Conservation (phyloP, 2,888 invertebrate genomes). For the Melinaea marsaeus region DNA sequence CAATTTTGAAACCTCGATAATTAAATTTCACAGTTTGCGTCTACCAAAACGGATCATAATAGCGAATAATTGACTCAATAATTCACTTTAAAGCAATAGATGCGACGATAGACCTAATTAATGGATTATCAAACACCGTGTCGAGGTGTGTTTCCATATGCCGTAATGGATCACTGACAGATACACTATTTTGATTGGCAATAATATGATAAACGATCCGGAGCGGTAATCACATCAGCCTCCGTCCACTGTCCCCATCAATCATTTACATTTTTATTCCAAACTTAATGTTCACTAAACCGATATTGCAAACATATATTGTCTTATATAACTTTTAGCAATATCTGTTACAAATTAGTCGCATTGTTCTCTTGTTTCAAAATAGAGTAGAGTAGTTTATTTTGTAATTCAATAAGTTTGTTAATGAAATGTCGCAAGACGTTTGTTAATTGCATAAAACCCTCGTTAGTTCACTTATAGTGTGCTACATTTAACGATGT, state of each 20-base stretch:
- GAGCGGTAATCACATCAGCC: slow-evolving; percentile 68
- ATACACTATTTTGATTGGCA: slow-evolving; percentile 79
- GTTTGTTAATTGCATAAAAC: slow-evolving; percentile 42
- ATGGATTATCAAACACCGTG: slow-evolving; percentile 45
- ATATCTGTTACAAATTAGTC: slow-evolving; percentile 26
- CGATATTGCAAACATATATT: slow-evolving; percentile 38
- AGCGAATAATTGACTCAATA: slow-evolving; percentile 51
- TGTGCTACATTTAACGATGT: slow-evolving; percentile 65
- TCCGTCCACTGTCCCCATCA: slow-evolving; percentile 62
- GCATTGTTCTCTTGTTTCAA: slow-evolving; percentile 28
- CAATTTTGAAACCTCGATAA: slow-evolving; percentile 20
- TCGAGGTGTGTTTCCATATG: slow-evolving; percentile 51
- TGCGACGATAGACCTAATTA: slow-evolving; percentile 53
- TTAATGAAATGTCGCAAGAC: slow-evolving; percentile 41
- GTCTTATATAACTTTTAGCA: slow-evolving; percentile 27
- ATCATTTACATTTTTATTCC: slow-evolving; percentile 63
- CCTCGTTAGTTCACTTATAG: slow-evolving; percentile 54
- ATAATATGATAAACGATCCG: slow-evolving; percentile 74
- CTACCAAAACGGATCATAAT: slow-evolving; percentile 51
- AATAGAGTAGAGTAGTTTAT: slow-evolving; percentile 50
- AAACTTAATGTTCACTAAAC: slow-evolving; percentile 53
- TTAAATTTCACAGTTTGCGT: slow-evolving; percentile 45
- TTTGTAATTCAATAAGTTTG: slow-evolving; percentile 40
- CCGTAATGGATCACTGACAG: slow-evolving; percentile 71
- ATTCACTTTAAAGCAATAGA: slow-evolving; percentile 50